Evolutionary conservation across 1,140 invertebrate species (phyloP), one percentile per base, ranked within the genome.

Genomic region (Armadillidium nasatum): DNA sequence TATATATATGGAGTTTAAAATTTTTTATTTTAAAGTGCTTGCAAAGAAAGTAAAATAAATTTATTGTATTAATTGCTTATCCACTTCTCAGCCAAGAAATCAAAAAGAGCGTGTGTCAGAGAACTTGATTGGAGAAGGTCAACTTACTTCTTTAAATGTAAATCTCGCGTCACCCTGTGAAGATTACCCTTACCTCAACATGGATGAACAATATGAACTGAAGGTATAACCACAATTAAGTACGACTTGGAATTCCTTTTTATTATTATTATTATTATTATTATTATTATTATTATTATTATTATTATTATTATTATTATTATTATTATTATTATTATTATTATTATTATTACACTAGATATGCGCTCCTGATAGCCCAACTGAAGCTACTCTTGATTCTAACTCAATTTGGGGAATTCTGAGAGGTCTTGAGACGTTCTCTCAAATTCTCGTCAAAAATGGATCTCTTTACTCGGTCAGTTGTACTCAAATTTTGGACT

Each of bases 201-300:
- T n/a, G 89, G 87, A 90, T 82, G 92, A 94, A 85, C 86, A 87
- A 79, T 92, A 91, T 91, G 85, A 88, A 87, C 87, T 81, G 21
- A 80, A 78, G 78, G 73, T 72, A 54, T 44, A 22, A 43, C 4
- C 71, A 23, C 1, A 33, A 33, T 33, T 33, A 33, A 1, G 6
- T 33, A 33, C 2, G 1, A 33, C 33, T 33, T 33, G 2, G 1
- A 33, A 33, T 33, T 33, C 33, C 6, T 33, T 33, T 6, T 33
- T 33, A 19, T 44, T 45, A 33, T 73, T 10, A 21, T 73, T 60
- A 44, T 67, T 10, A 21, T 21, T 10, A 22, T 21, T 4, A 10
- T 11, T 22, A 22, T 10, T 21, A 10, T 19, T 21, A 4, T 68
- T 10, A 15, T 68, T 19, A 15, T 19, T 68, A 15, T 68, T 68